A percentile compares a stretch with the other conserved stretches of the same genome.
phyloP scores from a whole-genome alignment of 2,113 vertebrate genomes.

The Plestiodon gilberti region DNA sequence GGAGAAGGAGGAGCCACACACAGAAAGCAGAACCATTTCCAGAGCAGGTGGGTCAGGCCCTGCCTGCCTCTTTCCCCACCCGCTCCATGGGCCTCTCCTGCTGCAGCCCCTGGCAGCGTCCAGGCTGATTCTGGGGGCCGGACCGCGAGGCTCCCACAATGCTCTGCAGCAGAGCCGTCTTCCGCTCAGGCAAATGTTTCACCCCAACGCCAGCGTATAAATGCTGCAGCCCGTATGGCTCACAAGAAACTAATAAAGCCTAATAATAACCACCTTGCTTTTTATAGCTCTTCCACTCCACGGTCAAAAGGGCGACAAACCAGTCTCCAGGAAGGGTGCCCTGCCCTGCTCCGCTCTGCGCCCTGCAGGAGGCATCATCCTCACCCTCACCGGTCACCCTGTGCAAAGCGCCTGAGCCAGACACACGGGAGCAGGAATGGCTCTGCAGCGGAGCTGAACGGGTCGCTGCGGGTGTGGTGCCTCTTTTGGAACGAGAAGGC shows the following conservation, averaged over 20 bases:
- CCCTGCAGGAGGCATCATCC: background rate
- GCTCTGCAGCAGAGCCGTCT: background rate
- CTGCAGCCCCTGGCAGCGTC: no score
- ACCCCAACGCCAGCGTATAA: fast-evolving
- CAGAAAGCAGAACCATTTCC: background rate
- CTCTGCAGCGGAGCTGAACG: background rate
- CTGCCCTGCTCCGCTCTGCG: background rate
- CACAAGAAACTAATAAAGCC: background rate
- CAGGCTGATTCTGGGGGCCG: background rate
- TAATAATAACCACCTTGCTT: background rate
- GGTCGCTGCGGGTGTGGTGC: slow-evolving; percentile 44
- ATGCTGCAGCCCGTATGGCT: no score
- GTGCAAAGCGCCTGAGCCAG: fast-evolving
- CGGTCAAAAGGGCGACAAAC: background rate
- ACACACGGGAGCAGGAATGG: no score
- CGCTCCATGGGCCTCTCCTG: background rate
- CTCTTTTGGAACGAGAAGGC: background rate
- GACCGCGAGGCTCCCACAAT: background rate
- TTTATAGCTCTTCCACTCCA: background rate
- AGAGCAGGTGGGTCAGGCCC: background rate
- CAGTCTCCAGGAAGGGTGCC: background rate
- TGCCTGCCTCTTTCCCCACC: no score
- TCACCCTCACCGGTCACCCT: background rate
- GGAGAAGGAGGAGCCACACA: background rate
- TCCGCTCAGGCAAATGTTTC: background rate